Evolutionary conservation across 2,113 vertebrate genomes (phyloP).

Genomic region (Athene noctua): DNA sequence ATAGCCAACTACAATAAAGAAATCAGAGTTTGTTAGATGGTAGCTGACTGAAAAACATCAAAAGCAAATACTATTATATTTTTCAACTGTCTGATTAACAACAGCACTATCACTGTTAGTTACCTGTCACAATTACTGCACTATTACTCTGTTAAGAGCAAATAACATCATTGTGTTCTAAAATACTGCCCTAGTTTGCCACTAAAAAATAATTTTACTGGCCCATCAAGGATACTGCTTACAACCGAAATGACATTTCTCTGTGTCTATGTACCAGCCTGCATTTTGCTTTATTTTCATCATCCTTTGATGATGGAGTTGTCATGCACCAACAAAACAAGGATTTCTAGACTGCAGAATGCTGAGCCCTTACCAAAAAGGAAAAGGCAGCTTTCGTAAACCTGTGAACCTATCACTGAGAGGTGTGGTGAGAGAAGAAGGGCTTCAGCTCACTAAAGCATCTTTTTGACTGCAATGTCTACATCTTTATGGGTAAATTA

Average conservation of each 20-base stretch:
- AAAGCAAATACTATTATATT: background rate
- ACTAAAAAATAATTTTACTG: background rate
- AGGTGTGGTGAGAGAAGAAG: background rate
- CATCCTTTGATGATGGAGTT: background rate
- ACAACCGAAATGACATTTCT: background rate
- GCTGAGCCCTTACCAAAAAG: background rate
- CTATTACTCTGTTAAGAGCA: background rate
- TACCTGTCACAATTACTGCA: background rate
- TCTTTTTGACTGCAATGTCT: background rate
- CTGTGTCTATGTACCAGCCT: background rate
- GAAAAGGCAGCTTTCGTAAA: background rate
- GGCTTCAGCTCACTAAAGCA: background rate
- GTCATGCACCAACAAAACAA: background rate
- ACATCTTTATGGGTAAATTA: background rate
- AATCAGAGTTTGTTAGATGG: slow-evolving; percentile 33
- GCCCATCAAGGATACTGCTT: background rate
- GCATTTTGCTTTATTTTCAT: background rate
- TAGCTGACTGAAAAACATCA: background rate
- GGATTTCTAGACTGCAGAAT: background rate
- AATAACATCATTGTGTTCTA: background rate
- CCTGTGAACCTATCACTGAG: background rate
- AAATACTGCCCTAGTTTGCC: background rate
- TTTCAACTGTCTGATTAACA: background rate
- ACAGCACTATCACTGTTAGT: background rate
- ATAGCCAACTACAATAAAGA: slow-evolving; percentile 87